A percentile compares a stretch with the other conserved stretches of the same genome.
These are phyloP conservation scores for Troglohyphantes excavatus DNA, from an alignment of 2,888 invertebrate species.

Conservation along the genomic window DNA sequence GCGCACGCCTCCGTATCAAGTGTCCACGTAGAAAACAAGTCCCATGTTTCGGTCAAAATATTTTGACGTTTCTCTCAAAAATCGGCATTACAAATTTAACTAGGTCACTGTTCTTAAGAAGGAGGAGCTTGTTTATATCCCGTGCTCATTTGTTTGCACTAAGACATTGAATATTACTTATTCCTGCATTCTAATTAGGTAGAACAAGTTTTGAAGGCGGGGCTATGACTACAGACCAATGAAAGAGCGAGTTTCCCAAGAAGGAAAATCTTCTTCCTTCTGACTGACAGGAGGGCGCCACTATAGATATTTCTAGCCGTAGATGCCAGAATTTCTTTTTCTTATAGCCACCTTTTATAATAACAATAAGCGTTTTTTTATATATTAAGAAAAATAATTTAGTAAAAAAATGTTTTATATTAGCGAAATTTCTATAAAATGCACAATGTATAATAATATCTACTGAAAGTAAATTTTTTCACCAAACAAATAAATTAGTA, in stretches of 20 bases:
- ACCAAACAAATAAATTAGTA: too few species aligned
- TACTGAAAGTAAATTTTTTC: too few species aligned
- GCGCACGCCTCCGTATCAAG: not conserved
- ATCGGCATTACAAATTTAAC: constrained; percentile 50
- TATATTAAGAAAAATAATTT: too few species aligned
- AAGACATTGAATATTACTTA: constrained; percentile 78
- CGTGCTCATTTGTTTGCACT: constrained; percentile 76
- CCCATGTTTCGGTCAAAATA: not conserved
- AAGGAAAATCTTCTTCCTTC: constrained; percentile 26
- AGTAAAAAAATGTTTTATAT: too few species aligned
- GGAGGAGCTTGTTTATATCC: constrained; percentile 76
- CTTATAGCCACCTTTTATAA: too few species aligned
- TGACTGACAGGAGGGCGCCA: constrained; percentile 77
- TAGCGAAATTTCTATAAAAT: too few species aligned
- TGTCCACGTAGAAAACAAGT: not conserved
- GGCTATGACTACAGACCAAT: constrained; percentile 41
- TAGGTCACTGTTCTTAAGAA: constrained; percentile 61
- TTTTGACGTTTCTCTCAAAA: constrained; percentile 1
- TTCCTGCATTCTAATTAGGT: constrained; percentile 79
- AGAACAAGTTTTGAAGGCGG: constrained; percentile 73
- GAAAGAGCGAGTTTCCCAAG: not conserved
- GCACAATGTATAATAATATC: too few species aligned
- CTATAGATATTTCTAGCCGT: constrained; percentile 8
- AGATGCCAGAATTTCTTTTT: too few species aligned
- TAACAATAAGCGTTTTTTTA: too few species aligned